These are phyloP conservation scores for Heliconius ethilla DNA, from an alignment of 2,888 invertebrate species.

Conservation along the genomic window DNA sequence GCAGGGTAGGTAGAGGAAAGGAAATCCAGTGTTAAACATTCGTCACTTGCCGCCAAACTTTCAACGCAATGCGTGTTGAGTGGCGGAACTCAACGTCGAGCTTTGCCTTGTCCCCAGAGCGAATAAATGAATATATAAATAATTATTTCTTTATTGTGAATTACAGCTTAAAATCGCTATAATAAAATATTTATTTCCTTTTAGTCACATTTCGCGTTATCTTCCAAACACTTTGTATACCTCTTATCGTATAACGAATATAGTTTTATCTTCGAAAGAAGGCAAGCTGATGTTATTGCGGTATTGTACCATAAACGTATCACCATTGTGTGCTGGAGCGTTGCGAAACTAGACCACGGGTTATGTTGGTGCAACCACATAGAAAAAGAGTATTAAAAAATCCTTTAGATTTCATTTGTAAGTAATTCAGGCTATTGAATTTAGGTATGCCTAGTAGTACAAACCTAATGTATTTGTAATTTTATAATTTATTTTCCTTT, in stretches of 20 bases:
- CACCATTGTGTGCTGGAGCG: constrained; percentile 32
- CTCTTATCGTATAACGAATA: background rate
- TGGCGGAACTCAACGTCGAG: no score
- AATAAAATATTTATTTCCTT: no score
- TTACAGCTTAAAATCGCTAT: no score
- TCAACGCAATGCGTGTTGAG: no score
- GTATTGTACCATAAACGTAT: constrained; percentile 36
- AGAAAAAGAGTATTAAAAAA: constrained; percentile 11
- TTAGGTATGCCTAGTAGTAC: background rate
- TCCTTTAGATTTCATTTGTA: background rate
- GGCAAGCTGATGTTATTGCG: constrained; percentile 23
- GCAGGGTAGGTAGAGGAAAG: no score
- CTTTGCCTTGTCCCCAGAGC: no score
- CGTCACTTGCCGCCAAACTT: no score
- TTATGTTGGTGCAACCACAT: constrained; percentile 13
- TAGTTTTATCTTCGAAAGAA: background rate
- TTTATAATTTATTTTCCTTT: no score
- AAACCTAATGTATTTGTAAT: no score
- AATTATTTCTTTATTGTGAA: no score
- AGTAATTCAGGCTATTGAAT: background rate
- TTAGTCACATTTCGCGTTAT: background rate
- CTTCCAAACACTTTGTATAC: background rate
- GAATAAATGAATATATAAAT: no score
- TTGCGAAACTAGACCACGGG: constrained; percentile 35
- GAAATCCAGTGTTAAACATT: no score